Conservation (phyloP, 2,113 vertebrate genomes). For the Sylvietta virens region DNA sequence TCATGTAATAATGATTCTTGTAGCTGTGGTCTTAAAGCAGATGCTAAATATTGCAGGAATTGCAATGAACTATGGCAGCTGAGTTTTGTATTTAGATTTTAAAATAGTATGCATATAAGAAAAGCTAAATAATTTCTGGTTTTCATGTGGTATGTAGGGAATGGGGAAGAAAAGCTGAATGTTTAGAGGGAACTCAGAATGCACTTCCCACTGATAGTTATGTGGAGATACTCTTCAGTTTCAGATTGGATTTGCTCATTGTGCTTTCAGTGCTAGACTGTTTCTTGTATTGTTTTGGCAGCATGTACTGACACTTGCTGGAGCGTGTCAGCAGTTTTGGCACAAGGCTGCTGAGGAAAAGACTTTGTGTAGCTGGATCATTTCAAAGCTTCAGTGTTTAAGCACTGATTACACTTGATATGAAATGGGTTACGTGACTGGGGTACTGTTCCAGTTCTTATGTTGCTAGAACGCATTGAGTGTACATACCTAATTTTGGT, state of each 20-base stretch:
- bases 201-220: not conserved
- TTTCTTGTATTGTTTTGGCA: conserved; percentile 23
- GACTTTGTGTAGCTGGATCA: not conserved
- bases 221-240: not conserved
- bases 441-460: not conserved
- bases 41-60: conserved; percentile 25
- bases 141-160: not conserved
- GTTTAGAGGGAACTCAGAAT: not conserved
- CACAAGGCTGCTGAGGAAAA: not conserved
- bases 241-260: not conserved
- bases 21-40: conserved; percentile 6
- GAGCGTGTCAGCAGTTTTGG: not conserved
- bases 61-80: not conserved
- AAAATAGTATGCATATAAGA: not conserved
- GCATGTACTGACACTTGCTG: not conserved
- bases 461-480: not conserved
- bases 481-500: not conserved
- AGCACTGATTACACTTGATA: not conserved
- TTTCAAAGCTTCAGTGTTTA: not conserved
- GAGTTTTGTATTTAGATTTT: not conserved
- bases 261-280: not conserved
- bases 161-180: not conserved
- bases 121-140: not conserved
- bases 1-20: not conserved
- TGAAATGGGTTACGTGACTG: not conserved